Evolutionary conservation across 2,888 invertebrate genomes (phyloP).

Genomic region (Conchocele bisecta): DNA sequence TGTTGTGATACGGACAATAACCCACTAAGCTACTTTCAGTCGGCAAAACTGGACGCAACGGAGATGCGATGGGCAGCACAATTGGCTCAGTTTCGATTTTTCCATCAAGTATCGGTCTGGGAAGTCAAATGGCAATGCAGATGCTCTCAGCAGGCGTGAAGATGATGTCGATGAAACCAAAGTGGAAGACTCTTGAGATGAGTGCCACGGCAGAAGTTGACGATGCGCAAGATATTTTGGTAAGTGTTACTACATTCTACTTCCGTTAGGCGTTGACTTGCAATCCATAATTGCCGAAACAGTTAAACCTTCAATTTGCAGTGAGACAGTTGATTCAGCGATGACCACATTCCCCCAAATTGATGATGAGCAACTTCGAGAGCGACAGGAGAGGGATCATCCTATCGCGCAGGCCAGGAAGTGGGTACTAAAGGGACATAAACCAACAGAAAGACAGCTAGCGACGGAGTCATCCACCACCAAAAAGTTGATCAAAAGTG

Average conservation of each 20-base stretch:
- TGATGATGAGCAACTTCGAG: background rate
- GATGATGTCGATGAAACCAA: background rate
- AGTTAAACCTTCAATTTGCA: too few species aligned
- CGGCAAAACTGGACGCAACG: conserved; percentile 39
- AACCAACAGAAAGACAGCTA: conserved; percentile 1
- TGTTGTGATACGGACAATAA: conserved; percentile 53
- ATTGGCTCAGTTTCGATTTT: conserved; percentile 41
- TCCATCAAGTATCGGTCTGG: conserved; percentile 29
- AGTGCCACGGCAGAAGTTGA: background rate
- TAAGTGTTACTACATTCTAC: background rate
- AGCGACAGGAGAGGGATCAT: background rate
- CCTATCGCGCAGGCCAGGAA: background rate
- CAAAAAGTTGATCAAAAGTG: conserved; percentile 3
- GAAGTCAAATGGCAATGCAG: conserved; percentile 33
- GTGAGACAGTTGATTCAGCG: background rate
- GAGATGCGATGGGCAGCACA: conserved; percentile 50
- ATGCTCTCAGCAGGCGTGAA: conserved; percentile 33
- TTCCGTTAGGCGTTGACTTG: background rate
- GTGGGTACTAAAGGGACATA: background rate
- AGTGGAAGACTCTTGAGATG: too few species aligned
- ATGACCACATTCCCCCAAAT: background rate
- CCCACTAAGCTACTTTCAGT: conserved; percentile 38
- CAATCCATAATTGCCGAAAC: background rate
- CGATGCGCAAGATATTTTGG: background rate
- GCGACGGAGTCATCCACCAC: background rate